A percentile compares a stretch with the other conserved stretches of the same genome.
phyloP scores from a whole-genome alignment of 2,113 vertebrate species.

The Onychorhynchus coronatus region DNA sequence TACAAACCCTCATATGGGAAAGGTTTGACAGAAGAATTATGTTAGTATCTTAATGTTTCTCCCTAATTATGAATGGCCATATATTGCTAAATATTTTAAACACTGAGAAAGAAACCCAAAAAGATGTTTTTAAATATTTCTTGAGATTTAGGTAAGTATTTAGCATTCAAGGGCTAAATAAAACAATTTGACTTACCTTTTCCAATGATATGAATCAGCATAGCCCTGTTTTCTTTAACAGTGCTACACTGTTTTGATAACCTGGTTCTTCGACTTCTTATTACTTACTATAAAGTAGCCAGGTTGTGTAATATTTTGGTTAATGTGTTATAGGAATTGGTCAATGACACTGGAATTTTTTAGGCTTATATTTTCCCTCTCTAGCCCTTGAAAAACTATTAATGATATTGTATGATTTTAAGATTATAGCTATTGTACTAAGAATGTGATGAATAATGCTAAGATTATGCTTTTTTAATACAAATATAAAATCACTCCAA shows the following conservation, averaged over 20 bases:
- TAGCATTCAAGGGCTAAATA: slow-evolving; percentile 6
- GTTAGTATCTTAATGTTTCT: background rate
- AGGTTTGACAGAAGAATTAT: background rate
- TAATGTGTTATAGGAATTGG: slow-evolving; percentile 39
- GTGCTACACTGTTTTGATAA: background rate
- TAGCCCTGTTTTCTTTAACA: background rate
- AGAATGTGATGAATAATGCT: slow-evolving; percentile 35
- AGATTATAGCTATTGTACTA: slow-evolving; percentile 45
- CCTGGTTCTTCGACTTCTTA: background rate
- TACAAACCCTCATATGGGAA: background rate
- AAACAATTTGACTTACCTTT: background rate
- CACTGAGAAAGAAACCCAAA: background rate
- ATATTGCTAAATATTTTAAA: background rate
- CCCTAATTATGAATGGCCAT: background rate
- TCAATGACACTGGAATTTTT: slow-evolving; percentile 10
- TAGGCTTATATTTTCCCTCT: slow-evolving; percentile 26
- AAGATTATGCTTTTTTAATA: slow-evolving; percentile 29
- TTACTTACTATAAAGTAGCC: slow-evolving; percentile 4
- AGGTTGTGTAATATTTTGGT: slow-evolving; percentile 10
- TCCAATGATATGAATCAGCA: background rate
- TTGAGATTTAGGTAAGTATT: background rate
- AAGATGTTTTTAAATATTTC: background rate
- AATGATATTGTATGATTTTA: slow-evolving; percentile 45
- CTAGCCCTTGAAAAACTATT: slow-evolving; percentile 17
- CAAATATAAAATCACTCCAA: background rate